phyloP scores from a whole-genome alignment of 2,888 invertebrate genomes.

The Pimpla rufipes region DNA sequence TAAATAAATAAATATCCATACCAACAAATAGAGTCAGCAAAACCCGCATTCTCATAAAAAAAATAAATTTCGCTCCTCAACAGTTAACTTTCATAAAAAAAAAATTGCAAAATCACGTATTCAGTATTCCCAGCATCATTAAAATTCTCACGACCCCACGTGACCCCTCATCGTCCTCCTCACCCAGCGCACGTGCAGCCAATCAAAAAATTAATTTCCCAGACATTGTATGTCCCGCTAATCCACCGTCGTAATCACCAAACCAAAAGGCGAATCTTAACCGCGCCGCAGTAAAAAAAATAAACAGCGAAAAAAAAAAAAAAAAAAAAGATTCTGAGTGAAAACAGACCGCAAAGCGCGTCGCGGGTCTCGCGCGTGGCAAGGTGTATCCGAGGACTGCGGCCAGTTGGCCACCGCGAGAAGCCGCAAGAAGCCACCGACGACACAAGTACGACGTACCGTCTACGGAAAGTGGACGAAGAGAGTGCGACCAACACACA shows the following conservation, averaged over 20 bases:
- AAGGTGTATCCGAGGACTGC: constrained; percentile 65
- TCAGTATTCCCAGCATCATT: too few relatives aligned
- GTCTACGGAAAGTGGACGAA: constrained; percentile 51
- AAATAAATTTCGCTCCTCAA: too few relatives aligned
- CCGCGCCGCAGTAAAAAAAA: background rate
- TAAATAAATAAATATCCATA: too few relatives aligned
- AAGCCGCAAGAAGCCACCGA: constrained; percentile 64
- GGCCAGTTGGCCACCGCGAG: constrained; percentile 54
- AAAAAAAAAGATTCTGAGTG: background rate
- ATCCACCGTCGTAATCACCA: background rate
- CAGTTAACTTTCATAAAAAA: too few relatives aligned
- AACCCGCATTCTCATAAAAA: too few relatives aligned
- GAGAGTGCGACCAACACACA: constrained; percentile 34
- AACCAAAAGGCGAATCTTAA: background rate
- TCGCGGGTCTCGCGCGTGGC: constrained; percentile 46
- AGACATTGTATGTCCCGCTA: too few relatives aligned
- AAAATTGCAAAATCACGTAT: too few relatives aligned
- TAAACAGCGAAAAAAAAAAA: background rate
- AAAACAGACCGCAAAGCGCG: constrained; percentile 34
- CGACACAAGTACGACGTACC: constrained; percentile 47
- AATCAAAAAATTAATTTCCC: background rate
- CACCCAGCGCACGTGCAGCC: too few relatives aligned
- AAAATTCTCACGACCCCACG: too few relatives aligned
- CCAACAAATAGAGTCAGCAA: too few relatives aligned
- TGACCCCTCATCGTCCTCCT: too few relatives aligned